These are phyloP conservation scores for Tiphia femorata DNA, from an alignment of 2,888 invertebrate genomes.

Conservation along the genomic window DNA sequence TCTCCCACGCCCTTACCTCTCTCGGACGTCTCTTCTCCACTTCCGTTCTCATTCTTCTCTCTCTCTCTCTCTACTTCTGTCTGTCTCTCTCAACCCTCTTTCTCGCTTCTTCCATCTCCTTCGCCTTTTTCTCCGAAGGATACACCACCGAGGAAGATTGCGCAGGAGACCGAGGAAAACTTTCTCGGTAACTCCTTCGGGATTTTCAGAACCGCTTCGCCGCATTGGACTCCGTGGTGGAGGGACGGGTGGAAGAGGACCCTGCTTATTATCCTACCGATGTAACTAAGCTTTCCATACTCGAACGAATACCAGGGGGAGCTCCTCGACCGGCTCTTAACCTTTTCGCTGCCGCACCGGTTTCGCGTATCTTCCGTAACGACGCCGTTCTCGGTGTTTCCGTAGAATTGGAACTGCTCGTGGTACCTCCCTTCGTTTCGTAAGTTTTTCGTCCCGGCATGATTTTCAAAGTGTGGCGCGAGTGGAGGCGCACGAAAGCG, in stretches of 20 bases:
- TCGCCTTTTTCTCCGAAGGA: conserved; percentile 10
- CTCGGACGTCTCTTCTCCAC: background rate
- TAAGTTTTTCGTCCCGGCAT: too few species aligned
- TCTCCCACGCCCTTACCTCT: background rate
- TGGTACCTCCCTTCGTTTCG: too few species aligned
- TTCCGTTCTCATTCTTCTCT: background rate
- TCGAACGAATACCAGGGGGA: conserved; percentile 13
- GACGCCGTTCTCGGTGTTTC: background rate
- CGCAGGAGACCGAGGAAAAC: conserved; percentile 11
- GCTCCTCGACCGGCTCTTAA: background rate
- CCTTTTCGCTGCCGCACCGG: background rate
- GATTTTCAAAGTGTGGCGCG: too few species aligned
- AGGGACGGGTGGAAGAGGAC: too few species aligned
- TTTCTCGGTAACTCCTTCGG: conserved; percentile 24
- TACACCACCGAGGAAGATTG: background rate
- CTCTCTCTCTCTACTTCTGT: background rate
- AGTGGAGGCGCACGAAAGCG: too few species aligned
- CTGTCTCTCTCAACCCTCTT: background rate
- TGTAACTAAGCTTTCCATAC: conserved; percentile 24
- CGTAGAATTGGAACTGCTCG: too few species aligned
- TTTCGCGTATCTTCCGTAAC: conserved; percentile 28
- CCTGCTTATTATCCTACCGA: conserved; percentile 34
- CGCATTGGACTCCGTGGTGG: conserved; percentile 32
- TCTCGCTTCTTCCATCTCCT: background rate
- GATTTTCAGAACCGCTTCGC: conserved; percentile 25